phyloP scores from a whole-genome alignment of 1,140 invertebrate genomes.

The Himalopsyche phryganea region DNA sequence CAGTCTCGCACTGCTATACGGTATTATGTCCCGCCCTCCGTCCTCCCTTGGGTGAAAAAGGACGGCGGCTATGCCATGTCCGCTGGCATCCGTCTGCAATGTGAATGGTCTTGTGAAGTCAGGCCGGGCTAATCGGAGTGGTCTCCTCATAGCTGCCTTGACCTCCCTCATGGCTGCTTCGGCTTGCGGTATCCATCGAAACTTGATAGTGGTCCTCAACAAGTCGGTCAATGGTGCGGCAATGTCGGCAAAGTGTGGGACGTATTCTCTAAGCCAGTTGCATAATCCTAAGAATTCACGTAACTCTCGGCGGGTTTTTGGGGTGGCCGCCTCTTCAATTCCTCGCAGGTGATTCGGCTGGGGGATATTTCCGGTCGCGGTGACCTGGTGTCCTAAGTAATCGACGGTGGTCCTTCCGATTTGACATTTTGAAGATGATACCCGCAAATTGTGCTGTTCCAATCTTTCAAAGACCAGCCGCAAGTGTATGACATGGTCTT shows the following conservation, averaged over 20 bases:
- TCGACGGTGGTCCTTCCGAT: background rate
- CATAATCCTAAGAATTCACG: slow-evolving; percentile 27
- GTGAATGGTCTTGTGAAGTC: background rate
- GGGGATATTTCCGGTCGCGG: background rate
- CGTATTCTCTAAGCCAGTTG: slow-evolving; percentile 35
- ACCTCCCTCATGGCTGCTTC: background rate
- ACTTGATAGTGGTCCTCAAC: background rate
- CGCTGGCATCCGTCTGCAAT: slow-evolving; percentile 1
- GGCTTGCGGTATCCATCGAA: background rate
- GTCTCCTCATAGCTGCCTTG: background rate
- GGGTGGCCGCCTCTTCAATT: background rate
- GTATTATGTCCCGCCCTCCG: background rate
- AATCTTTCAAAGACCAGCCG: slow-evolving; percentile 2
- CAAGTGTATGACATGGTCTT: background rate
- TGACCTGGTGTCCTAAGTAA: background rate
- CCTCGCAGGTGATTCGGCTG: background rate
- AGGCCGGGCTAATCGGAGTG: background rate
- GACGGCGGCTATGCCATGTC: background rate
- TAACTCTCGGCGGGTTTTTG: slow-evolving; percentile 12
- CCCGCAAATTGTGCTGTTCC: background rate
- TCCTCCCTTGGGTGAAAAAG: background rate
- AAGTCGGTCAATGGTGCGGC: slow-evolving; percentile 27
- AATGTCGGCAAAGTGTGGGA: slow-evolving; percentile 21
- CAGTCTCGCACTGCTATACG: background rate
- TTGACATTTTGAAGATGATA: background rate